A percentile compares a stretch with the other conserved stretches of the same genome.
phyloP scores from a whole-genome alignment of 2,113 vertebrate species.

The Heteronetta atricapilla region DNA sequence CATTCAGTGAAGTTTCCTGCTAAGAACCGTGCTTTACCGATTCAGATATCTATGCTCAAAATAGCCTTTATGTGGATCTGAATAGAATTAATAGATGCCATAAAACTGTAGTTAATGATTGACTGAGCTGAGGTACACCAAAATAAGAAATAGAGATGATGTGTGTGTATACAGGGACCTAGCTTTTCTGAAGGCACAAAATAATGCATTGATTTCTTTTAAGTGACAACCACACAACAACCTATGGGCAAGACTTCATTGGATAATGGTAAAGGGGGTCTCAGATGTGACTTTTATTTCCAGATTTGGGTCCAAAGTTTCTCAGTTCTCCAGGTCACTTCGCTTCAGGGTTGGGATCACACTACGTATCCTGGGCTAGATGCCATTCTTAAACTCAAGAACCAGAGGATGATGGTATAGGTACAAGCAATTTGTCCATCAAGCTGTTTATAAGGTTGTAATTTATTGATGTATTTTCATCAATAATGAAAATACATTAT shows the following conservation, averaged over 20 bases:
- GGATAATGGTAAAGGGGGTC: background rate
- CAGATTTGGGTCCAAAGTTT: background rate
- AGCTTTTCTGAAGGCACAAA: background rate
- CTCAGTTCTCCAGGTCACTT: background rate
- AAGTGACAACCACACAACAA: background rate
- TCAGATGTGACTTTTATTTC: background rate
- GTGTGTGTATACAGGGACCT: background rate
- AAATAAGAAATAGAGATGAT: background rate
- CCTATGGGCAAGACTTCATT: background rate
- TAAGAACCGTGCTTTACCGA: background rate
- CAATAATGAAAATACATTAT: no score
- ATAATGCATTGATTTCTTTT: background rate
- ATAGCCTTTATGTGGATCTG: background rate
- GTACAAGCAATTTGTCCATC: background rate
- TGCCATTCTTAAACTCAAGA: background rate
- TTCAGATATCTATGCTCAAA: background rate
- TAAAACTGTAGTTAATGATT: background rate
- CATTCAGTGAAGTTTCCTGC: background rate
- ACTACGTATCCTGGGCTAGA: background rate
- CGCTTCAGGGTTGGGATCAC: background rate
- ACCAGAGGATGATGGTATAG: background rate
- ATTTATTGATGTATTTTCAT: background rate
- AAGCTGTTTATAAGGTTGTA: background rate
- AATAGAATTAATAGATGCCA: background rate
- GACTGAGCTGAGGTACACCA: background rate